Conservation (phyloP, 1,140 invertebrate genomes). For the Dryas iulia region DNA sequence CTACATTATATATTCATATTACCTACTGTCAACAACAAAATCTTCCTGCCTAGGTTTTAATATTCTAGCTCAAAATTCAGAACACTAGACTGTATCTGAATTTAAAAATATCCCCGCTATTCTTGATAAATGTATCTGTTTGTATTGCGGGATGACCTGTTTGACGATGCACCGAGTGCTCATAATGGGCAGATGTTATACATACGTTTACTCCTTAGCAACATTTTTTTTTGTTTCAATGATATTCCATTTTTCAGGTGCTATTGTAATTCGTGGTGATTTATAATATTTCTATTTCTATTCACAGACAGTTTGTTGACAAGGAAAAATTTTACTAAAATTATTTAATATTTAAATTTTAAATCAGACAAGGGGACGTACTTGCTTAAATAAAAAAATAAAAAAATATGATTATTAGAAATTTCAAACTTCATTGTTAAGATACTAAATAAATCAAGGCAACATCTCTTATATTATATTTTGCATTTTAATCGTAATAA, state of each 20-base stretch:
- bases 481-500: too few species aligned
- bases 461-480: too few species aligned
- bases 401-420: too few species aligned
- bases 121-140: slow-evolving; percentile 65
- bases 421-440: too few species aligned
- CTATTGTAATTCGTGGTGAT: background rate
- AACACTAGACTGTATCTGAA: slow-evolving; percentile 43
- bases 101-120: slow-evolving; percentile 52
- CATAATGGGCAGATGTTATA: slow-evolving; percentile 68
- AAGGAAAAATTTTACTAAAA: background rate
- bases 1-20: too few species aligned
- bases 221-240: slow-evolving; percentile 42
- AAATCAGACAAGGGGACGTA: too few species aligned
- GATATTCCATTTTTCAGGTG: slow-evolving; percentile 29
- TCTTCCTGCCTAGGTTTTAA: slow-evolving; percentile 20
- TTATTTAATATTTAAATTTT: too few species aligned
- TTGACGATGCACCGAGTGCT: slow-evolving; percentile 68
- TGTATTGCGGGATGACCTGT: slow-evolving; percentile 60
- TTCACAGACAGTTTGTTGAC: background rate
- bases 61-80: slow-evolving; percentile 42
- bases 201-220: slow-evolving; percentile 50
- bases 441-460: too few species aligned
- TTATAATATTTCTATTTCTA: background rate
- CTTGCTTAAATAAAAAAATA: too few species aligned
- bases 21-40: background rate